A percentile compares a stretch with the other conserved stretches of the same genome.
phyloP scores from a whole-genome alignment of 2,113 vertebrate species.

The Campylomormyrus tamandua region DNA sequence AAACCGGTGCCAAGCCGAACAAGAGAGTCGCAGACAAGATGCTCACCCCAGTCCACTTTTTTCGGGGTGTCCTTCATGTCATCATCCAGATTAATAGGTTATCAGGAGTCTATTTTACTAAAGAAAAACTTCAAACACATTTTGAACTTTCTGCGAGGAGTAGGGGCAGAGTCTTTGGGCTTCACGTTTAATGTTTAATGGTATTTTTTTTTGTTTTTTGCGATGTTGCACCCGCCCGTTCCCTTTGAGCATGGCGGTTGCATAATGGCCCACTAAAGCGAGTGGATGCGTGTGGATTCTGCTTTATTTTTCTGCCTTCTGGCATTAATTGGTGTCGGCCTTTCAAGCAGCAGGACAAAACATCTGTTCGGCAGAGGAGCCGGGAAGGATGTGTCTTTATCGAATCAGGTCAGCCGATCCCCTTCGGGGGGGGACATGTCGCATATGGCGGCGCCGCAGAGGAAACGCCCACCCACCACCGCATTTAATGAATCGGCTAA shows the following conservation, averaged over 20 bases:
- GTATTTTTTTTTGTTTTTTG: neutral
- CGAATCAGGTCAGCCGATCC: conserved; percentile 2
- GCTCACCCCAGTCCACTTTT: neutral
- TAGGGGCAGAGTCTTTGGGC: neutral
- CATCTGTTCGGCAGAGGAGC: conserved; percentile 12
- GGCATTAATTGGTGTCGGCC: conserved; percentile 3
- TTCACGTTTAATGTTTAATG: neutral
- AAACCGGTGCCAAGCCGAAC: neutral
- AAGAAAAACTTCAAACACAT: neutral
- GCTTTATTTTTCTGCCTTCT: neutral
- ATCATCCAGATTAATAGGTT: neutral
- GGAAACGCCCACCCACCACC: conserved; percentile 5
- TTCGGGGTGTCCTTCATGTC: neutral
- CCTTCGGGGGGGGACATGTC: neutral
- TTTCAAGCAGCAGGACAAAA: conserved; percentile 8
- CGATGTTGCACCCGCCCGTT: neutral
- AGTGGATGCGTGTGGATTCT: neutral
- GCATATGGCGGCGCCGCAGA: conserved; percentile 8
- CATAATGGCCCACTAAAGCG: neutral
- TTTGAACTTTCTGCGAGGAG: neutral
- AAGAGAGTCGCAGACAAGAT: neutral
- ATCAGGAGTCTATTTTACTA: neutral
- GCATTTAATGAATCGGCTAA: conserved; percentile 17
- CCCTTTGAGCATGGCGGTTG: neutral
- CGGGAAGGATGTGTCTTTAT: neutral